phyloP scores from a whole-genome alignment of 2,888 invertebrate species.

The Dryococelus australis region DNA sequence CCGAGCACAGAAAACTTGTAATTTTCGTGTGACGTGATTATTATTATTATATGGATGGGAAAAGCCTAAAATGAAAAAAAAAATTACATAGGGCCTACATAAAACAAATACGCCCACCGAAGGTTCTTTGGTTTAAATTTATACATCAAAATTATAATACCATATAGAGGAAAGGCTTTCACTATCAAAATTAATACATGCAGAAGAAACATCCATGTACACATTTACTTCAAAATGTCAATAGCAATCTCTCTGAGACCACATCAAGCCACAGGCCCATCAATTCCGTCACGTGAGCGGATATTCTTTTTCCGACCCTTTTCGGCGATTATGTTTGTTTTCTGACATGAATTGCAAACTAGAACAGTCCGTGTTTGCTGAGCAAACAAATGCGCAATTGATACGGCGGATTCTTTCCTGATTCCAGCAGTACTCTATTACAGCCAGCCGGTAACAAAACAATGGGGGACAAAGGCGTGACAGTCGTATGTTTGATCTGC shows the following conservation, averaged over 20 bases:
- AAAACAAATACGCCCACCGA: no score
- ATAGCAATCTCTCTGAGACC: not conserved
- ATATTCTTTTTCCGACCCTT: not conserved
- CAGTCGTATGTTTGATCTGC: slow-evolving; percentile 6
- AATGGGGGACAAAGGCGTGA: not conserved
- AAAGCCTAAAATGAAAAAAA: no score
- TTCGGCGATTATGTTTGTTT: slow-evolving; percentile 16
- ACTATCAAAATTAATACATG: no score
- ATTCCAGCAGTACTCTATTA: not conserved
- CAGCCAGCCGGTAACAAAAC: slow-evolving; percentile 8
- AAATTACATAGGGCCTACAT: no score
- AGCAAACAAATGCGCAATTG: slow-evolving; percentile 16
- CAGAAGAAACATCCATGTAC: not conserved
- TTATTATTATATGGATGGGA: no score
- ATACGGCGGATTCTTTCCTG: not conserved
- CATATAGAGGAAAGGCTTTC: no score
- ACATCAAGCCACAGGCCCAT: not conserved
- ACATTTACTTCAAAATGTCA: not conserved
- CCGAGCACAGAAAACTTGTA: no score
- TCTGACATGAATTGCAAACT: not conserved
- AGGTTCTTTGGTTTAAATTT: no score
- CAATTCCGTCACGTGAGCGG: not conserved
- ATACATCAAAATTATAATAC: no score
- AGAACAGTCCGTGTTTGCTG: not conserved
- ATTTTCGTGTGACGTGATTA: no score